Evolutionary conservation across 2,888 invertebrate genomes (phyloP).

Genomic region (Lissocephala sabroskyi): DNA sequence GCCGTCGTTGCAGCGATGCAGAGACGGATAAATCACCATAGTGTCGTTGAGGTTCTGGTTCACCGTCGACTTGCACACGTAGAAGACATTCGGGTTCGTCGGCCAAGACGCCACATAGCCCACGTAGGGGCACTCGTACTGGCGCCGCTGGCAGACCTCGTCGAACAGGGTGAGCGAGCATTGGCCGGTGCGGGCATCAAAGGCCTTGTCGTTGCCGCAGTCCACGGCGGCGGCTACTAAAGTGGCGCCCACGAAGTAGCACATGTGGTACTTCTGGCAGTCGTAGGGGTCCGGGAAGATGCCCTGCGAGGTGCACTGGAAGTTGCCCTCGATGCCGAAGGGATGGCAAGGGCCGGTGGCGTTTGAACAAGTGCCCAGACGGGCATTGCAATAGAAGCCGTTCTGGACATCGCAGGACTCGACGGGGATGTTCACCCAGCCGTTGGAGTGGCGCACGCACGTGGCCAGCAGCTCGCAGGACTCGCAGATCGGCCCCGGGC

Average conservation of each 20-base stretch:
- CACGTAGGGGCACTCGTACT: constrained; percentile 62
- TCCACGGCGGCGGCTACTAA: constrained; percentile 68
- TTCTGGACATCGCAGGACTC: constrained; percentile 69
- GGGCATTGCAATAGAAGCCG: constrained; percentile 68
- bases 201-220: constrained; percentile 69
- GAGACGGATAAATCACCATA: constrained; percentile 66
- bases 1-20: constrained; percentile 69
- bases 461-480: constrained; percentile 69
- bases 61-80: constrained; percentile 69
- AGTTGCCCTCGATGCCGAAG: constrained; percentile 69
- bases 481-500: constrained; percentile 69
- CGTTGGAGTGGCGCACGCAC: constrained; percentile 66
- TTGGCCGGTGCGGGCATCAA: constrained; percentile 66
- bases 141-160: constrained; percentile 53
- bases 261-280: constrained; percentile 72
- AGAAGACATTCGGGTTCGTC: constrained; percentile 68
- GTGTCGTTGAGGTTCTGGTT: constrained; percentile 63
- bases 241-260: constrained; percentile 67
- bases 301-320: constrained; percentile 70
- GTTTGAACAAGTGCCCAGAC: constrained; percentile 65
- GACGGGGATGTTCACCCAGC: constrained; percentile 71
- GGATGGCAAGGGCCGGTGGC: constrained; percentile 71
- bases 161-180: constrained; percentile 63
- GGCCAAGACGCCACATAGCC: constrained; percentile 70
- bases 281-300: constrained; percentile 72